A percentile compares a stretch with the other conserved stretches of the same genome.
phyloP scores from a whole-genome alignment of 2,888 invertebrate species.

The Bembecia ichneumoniformis region DNA sequence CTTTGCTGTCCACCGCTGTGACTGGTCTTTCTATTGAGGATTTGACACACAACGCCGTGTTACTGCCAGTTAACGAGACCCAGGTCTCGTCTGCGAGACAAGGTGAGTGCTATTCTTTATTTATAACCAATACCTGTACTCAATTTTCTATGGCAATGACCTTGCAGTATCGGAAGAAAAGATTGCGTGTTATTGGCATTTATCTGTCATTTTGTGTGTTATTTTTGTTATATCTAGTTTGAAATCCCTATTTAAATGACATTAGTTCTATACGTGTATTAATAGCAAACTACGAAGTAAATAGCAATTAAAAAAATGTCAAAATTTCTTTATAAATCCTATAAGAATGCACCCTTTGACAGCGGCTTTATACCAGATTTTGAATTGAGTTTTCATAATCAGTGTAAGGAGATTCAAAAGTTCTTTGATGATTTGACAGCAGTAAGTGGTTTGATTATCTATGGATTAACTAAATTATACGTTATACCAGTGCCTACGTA shows the following conservation, averaged over 20 bases:
- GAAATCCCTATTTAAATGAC: too few species aligned
- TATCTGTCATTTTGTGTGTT: too few species aligned
- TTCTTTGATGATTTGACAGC: slow-evolving; percentile 25
- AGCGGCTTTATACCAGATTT: slow-evolving; percentile 47
- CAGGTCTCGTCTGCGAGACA: slow-evolving; percentile 47
- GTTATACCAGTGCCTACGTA: too few species aligned
- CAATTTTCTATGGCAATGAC: slow-evolving; percentile 1
- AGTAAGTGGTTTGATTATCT: slow-evolving; percentile 24
- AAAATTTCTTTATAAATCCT: slow-evolving; percentile 55
- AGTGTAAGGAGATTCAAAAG: slow-evolving; percentile 36
- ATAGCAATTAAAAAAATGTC: slow-evolving; percentile 22
- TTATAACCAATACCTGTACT: slow-evolving; percentile 8
- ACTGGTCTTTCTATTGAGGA: slow-evolving; percentile 81
- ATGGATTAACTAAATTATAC: too few species aligned
- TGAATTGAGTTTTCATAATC: slow-evolving; percentile 26
- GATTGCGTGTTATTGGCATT: too few species aligned
- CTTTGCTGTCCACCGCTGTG: slow-evolving; percentile 80
- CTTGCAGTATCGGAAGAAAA: background rate
- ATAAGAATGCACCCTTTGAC: slow-evolving; percentile 48
- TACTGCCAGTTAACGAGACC: slow-evolving; percentile 75
- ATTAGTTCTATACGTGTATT: too few species aligned
- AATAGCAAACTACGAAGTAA: too few species aligned
- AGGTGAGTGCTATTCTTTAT: slow-evolving; percentile 54
- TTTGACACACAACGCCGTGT: slow-evolving; percentile 78
- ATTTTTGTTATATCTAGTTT: too few species aligned